A percentile compares a stretch with the other conserved stretches of the same genome.
Conservation (phyloP, 2,888 invertebrate species). For the Sturmia bella region DNA sequence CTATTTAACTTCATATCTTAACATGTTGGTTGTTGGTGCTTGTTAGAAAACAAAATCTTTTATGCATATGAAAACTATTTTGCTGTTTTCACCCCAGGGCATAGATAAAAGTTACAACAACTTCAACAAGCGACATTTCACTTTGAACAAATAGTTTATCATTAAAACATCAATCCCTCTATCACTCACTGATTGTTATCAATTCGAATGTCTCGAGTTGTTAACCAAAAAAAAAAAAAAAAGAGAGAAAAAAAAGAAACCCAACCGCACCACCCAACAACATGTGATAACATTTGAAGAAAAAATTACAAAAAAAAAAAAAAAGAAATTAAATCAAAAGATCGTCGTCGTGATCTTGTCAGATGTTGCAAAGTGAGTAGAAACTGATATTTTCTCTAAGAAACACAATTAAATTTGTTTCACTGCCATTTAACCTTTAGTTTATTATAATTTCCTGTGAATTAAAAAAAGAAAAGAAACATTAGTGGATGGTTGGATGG, state of each 20-base stretch:
- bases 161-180: constrained; percentile 5
- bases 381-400: constrained; percentile 24
- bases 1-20: constrained; percentile 4
- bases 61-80: too few relatives aligned
- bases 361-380: background rate
- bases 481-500: constrained; percentile 14
- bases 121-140: constrained; percentile 12
- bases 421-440: constrained; percentile 49
- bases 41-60: too few relatives aligned
- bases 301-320: background rate
- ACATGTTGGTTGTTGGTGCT: background rate
- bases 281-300: background rate
- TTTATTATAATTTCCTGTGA: constrained; percentile 59
- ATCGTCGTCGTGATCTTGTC: background rate
- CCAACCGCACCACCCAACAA: constrained; percentile 6
- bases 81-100: too few relatives aligned
- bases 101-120: constrained; percentile 5
- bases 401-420: background rate
- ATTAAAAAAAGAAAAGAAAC: background rate
- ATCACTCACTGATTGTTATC: background rate
- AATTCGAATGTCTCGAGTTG: constrained; percentile 1
- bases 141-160: constrained; percentile 5
- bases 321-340: background rate
- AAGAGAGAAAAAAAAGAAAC: too few relatives aligned
- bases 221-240: too few relatives aligned